Evolutionary conservation across 2,888 invertebrate species (phyloP).

Genomic region (Pristionchus arcanus): DNA sequence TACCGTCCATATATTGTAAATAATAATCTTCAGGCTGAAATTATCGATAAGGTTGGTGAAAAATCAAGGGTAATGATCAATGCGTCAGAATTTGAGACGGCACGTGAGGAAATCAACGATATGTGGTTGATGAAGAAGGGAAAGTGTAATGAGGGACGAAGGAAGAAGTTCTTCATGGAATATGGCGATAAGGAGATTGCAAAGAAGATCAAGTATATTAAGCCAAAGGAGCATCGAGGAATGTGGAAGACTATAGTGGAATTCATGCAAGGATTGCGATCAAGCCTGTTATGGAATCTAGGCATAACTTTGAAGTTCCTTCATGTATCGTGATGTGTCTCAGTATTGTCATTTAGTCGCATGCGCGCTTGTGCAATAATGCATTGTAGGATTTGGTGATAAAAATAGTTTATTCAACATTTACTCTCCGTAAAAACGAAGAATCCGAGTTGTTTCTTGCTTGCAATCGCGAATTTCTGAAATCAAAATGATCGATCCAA

Average conservation of each 20-base stretch:
- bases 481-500: not conserved
- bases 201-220: not conserved
- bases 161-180: not conserved
- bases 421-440: constrained; percentile 43
- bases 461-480: constrained; percentile 52
- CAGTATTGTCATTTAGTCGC: not conserved
- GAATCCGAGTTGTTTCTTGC: constrained; percentile 46
- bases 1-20: constrained; percentile 14
- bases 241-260: not conserved
- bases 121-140: constrained; percentile 47
- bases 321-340: constrained; percentile 5
- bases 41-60: not conserved
- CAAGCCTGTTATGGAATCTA: not conserved
- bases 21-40: not conserved
- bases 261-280: not conserved
- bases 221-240: not conserved
- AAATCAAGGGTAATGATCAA: not conserved
- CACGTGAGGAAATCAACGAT: not conserved
- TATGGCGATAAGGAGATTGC: constrained; percentile 19
- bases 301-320: not conserved
- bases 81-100: not conserved
- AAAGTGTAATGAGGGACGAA: constrained; percentile 1
- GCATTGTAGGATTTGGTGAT: not conserved
- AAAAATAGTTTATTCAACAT: constrained; percentile 14
- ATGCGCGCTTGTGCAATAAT: not conserved